Evolutionary conservation across 2,888 invertebrate species (phyloP), one percentile per base, ranked within the genome.

Genomic region (Quadroppia sp.): DNA sequence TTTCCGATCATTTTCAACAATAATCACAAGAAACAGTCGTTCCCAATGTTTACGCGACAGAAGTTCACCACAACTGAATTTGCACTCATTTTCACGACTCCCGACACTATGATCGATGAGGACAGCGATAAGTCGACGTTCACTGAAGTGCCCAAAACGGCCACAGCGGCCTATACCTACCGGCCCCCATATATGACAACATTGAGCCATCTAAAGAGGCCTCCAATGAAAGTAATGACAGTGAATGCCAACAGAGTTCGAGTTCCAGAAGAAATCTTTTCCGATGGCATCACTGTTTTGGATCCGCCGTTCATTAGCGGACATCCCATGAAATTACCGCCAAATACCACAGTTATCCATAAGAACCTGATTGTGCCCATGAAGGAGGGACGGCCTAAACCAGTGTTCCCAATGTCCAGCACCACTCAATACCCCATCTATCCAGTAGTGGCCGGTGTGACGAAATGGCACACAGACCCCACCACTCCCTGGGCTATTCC

Each of bases 361-460:
- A 75, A 76, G 50, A 78, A 78, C 56, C 50, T 78, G 11, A 69
- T 78, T 2, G 78, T 78, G 11, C 74, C 77, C 9, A 75, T 76
- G 70, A 77, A 76, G 61, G 71, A 48, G 4, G 76, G 75, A 30
- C 69, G 76, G 64, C 76, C 76, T 9, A 69, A 71, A 64, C 75
- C 73, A 25, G 36, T 23, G 15, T 73, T 28, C 17, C 74, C 69
- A 15, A 48, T 69, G 20, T 17, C 61, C 13, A 71, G 74, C 15
- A 76, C 76, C 1, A 76, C 76, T 11, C 61, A 70, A 23, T 76
- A 42, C 75, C 76, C 76, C 9, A 28, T 70, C 6, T 73, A 76
- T 30, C 70, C 72, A 13, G 32, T 75, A 9, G 28, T 76, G n/a
- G 70, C 76, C 20, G 75, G 73, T 48, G 40, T 76, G 2, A 71